Base-by-base conservation (phyloP, 2,113 vertebrate genomes). In the Hoplias malabaricus region DNA sequence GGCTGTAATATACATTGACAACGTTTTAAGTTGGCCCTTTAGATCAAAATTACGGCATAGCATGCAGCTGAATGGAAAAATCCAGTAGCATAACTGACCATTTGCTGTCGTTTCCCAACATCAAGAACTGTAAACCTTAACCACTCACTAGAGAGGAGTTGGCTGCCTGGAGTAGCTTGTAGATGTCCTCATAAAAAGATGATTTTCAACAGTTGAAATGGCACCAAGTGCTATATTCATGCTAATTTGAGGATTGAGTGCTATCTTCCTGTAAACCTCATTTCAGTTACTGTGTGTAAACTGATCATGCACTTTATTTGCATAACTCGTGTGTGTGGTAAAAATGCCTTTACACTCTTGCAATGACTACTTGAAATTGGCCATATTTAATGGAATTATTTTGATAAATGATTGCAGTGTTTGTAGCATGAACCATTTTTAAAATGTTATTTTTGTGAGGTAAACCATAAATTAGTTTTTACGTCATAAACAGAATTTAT, bases 241-340 rank as follows among this genome's bases (percentile, higher is more conserved):
- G 54, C 10, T 13, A 3, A 7, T 61, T 13, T 7, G 27, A 31
- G 16, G 57, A 25, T 2, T 5, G 27, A 33, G 57, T 11, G 33
- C 6, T 56, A 4, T 0, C 19, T 0, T 50, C 40, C 29, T 16
- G 14, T 10, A 57, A 57, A 57, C 74, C 50, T 80, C 63, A 38
- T 42, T 61, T 27, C 0, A 31, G 10, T 38, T 40, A n/a, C 71
- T 33, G 2, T 59, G 46, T 75, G 54, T 69, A 53, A 61, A 74
- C 13, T 33, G 14, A 27, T 77, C 38, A 59, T 69, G 40, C 73
- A 77, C 61, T 81, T 73, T 67, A 69, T 42, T 61, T 21, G 40
- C 61, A 69, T 40, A 33, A 40, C 38, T n/a, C n/a, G 48, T 38
- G 27, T 69, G 33, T 73, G 16, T 42, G 63, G 2, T 62, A 43